Evolutionary conservation across 2,797 vertebrate genomes (phyloP).

Genomic region (Stomatorhinus walkeri): DNA sequence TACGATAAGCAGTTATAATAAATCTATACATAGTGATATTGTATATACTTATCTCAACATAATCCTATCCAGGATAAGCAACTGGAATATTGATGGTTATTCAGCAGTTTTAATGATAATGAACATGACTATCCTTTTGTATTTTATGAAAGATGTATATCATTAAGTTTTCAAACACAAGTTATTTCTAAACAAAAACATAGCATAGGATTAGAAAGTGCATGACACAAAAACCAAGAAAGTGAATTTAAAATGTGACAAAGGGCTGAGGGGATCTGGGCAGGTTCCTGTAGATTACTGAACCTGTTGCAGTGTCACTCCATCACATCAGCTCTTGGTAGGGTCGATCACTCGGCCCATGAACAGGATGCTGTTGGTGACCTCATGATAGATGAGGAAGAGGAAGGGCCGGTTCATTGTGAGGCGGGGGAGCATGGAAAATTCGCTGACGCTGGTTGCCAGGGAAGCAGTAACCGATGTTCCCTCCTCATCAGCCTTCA

Average conservation of each 20-base stretch:
- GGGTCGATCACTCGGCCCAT: slow-evolving; percentile 78
- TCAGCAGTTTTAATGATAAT: not conserved
- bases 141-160: not conserved
- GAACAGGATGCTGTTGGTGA: slow-evolving; percentile 61
- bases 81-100: not conserved
- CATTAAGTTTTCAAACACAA: not conserved
- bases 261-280: not conserved
- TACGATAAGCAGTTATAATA: not conserved
- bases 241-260: not conserved
- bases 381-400: slow-evolving; percentile 75
- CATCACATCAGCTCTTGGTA: slow-evolving; percentile 37
- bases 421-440: slow-evolving; percentile 63
- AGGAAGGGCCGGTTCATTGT: slow-evolving; percentile 74
- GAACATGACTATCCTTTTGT: not conserved
- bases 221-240: not conserved
- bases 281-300: not conserved
- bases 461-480: slow-evolving; percentile 45
- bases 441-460: slow-evolving; percentile 44
- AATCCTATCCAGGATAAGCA: not conserved
- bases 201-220: not conserved
- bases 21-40: not conserved
- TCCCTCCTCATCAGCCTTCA: slow-evolving; percentile 67
- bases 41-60: not conserved
- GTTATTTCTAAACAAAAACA: not conserved
- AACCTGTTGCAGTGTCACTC: not conserved